These are phyloP conservation scores for Phalacrocorax aristotelis DNA, from an alignment of 2,113 vertebrate species.

Conservation along the genomic window DNA sequence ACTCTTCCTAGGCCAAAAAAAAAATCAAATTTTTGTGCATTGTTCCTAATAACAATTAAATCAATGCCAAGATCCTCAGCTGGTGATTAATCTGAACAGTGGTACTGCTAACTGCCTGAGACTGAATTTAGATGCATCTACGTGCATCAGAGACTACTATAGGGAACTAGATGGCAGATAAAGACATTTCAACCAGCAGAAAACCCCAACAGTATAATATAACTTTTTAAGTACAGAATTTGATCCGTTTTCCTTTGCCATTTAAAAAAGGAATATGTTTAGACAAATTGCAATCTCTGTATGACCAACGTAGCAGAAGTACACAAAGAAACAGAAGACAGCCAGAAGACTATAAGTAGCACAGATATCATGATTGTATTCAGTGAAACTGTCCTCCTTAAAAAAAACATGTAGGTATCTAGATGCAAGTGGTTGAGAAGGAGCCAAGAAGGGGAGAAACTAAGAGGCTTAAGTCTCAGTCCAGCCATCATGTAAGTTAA, in stretches of 20 bases:
- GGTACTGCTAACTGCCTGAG: background rate
- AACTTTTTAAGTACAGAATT: background rate
- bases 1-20: background rate
- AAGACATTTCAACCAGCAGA: background rate
- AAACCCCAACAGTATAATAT: background rate
- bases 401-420: too few species aligned
- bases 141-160: background rate
- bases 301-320: background rate
- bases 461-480: background rate
- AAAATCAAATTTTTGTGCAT: background rate
- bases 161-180: background rate
- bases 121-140: background rate
- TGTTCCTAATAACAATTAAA: background rate
- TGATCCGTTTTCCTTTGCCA: background rate
- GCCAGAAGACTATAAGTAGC: background rate
- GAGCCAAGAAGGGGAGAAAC: background rate
- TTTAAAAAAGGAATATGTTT: background rate
- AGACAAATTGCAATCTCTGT: background rate
- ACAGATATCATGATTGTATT: background rate
- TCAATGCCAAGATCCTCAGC: background rate
- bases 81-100: background rate
- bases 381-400: background rate
- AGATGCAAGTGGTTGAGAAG: background rate
- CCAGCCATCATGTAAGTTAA: background rate
- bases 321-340: background rate